phyloP scores from a whole-genome alignment of 2,113 vertebrate species.

The Gnathonemus echidnorhynchus region DNA sequence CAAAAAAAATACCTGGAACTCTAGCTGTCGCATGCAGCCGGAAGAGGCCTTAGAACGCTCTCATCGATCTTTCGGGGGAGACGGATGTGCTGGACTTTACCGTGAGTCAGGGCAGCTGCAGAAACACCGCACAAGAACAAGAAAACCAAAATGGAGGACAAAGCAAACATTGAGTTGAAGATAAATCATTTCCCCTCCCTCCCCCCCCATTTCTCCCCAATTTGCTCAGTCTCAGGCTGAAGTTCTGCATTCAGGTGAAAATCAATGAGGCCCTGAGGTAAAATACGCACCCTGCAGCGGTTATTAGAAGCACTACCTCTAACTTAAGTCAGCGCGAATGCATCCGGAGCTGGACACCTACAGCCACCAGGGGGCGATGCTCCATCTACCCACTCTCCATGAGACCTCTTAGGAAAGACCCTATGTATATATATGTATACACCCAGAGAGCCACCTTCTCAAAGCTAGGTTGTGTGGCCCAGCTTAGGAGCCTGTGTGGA shows the following conservation, averaged over 20 bases:
- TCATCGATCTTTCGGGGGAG: neutral
- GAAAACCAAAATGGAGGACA: neutral
- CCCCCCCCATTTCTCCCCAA: neutral
- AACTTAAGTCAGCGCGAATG: neutral
- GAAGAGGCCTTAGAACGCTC: neutral
- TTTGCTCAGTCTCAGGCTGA: neutral
- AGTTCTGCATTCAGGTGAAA: slow-evolving; percentile 2
- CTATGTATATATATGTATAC: neutral
- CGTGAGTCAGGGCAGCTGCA: neutral
- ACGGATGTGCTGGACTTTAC: neutral
- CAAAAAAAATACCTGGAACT: neutral
- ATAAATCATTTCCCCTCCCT: neutral
- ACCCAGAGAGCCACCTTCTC: neutral
- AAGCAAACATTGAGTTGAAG: neutral
- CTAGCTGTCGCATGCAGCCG: neutral
- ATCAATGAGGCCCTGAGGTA: neutral
- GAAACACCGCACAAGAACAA: neutral
- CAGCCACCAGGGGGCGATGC: neutral
- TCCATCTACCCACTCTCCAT: neutral
- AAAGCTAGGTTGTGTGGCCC: neutral
- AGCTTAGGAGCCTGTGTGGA: neutral
- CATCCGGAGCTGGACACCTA: neutral
- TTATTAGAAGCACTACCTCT: neutral
- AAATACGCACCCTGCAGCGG: neutral
- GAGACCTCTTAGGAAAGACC: neutral